Conservation (phyloP, 2,888 invertebrate species). For the Drosophila infuscata region DNA sequence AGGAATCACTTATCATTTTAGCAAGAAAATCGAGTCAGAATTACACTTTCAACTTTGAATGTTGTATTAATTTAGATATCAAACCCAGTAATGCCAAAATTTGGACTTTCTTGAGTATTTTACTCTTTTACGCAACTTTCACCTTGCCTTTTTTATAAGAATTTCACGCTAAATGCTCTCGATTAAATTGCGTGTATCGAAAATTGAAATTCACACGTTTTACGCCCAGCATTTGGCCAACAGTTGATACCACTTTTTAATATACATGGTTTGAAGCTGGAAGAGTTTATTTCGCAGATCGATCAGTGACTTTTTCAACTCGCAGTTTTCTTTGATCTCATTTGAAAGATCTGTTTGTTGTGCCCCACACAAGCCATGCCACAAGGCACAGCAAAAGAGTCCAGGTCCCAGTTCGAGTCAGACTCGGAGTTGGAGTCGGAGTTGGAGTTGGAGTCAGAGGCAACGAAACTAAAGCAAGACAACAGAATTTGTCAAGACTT, state of each 20-base stretch:
- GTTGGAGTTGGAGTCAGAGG: constrained; percentile 10
- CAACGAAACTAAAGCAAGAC: constrained; percentile 72
- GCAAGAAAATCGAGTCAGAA: background rate
- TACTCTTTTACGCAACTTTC: background rate
- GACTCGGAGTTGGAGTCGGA: constrained; percentile 25
- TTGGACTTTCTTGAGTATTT: background rate
- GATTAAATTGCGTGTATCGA: background rate
- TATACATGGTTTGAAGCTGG: background rate
- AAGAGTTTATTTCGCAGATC: constrained; percentile 24
- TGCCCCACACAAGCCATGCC: constrained; percentile 60
- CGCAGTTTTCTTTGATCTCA: constrained; percentile 42
- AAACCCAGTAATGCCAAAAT: background rate
- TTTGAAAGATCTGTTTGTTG: constrained; percentile 35
- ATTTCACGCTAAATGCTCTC: background rate
- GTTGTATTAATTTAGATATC: background rate
- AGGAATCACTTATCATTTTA: background rate
- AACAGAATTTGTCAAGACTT: constrained; percentile 82
- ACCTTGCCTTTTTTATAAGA: background rate
- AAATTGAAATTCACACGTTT: background rate
- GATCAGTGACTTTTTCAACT: constrained; percentile 40
- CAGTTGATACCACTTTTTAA: background rate
- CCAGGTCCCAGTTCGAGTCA: background rate
- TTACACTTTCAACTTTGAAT: background rate
- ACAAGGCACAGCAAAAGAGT: constrained; percentile 8
- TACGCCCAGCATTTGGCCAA: background rate